Base-by-base conservation (phyloP, 1,140 invertebrate genomes). In the Eciton burchellii region DNA sequence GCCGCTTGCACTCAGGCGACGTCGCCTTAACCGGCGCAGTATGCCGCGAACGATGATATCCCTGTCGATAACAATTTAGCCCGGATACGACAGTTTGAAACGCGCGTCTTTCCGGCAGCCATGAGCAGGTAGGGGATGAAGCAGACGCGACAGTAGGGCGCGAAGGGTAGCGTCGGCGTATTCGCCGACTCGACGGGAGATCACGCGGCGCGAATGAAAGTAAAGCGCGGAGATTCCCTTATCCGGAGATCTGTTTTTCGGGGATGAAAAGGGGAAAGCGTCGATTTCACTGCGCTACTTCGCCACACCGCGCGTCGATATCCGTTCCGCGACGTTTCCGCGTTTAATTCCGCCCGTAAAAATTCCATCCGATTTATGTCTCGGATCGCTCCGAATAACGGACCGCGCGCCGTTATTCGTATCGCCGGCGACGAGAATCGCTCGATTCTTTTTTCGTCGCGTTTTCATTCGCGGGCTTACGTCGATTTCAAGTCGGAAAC, bases 31-130 rank as follows among this genome's bases (percentile, higher is more conserved):
- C 84, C 82, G 57, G 85, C 57, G 73, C 66, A 41, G 24, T 43
- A 76, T 81, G 72, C 74, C 74, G 24, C 57, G 82, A 52, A 84
- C 81, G 74, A 82, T 88, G 87, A 89, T 86, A 84, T 72, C 71
- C 72, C 82, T 77, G 81, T 85, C 87, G 72, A 83, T 82, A 88
- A 84, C 81, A 88, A 89, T 88, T 88, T 83, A 83, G 43, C 57
- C 56, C 54, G 66, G 72, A 82, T 73, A 68, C 26, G 72, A 79
- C 24, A 41, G 26, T 2, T 21, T 62, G 77, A 73, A 83, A 73
- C 45, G 45, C 81, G 62, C 26, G 70, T 66, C 59, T 72, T 83
- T 35, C 14, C 56, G 16, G 19, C 19, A 57, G 12, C 74, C 47
- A 12, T 43, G 24, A 49, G 41, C 16, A 29, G 47, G n/a, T 21